Evolutionary conservation across 1,140 invertebrate genomes (phyloP), one percentile per base, ranked within the genome.

Genomic region (Dinothrombium tinctorium): DNA sequence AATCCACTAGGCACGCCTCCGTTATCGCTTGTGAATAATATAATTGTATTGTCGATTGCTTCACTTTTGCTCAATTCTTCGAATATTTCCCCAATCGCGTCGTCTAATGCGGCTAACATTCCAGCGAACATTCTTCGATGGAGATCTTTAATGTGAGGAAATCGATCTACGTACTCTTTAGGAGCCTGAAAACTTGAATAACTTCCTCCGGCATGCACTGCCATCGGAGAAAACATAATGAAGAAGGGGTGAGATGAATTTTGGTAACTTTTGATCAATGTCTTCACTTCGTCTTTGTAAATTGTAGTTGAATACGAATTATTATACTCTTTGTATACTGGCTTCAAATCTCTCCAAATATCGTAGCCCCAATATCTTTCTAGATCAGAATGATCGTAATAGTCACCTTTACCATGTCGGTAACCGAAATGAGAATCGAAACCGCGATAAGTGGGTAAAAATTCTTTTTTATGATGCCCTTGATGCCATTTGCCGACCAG

Each of bases 401-500:
- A 86, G 57, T 84, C 80, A 42, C 80, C 69, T 35, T 71, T 69
- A 2, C 76, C 79, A 37, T 73, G 70, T 66, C 73, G 78, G 53
- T 82, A 83, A 9, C 82, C 81, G 54, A 71, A 80, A 55, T 81
- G 76, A 5, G 69, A 66, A 44, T 83, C 74, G 52, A 86, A 87
- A n/a, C 82, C 82, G 12, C 81, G 64, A 15, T 59, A 64, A 8
- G 69, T 73, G 1, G 82, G 81, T 4, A 77, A 73, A 49, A 74
- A 80, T 43, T 71, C 68, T n/a, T 61, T 65, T 19, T 64, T 62
- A 42, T 66, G 69, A 45, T 65, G 73, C 1, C 80, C 81, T 40
- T 82, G 60, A 51, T 87, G 81, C 82, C 82, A 87, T 43, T 92
- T 90, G n/a, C 84, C 84, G 19, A 90, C 66, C 25, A 78, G 65